Conservation (phyloP, 92 coral and sea anemone genomes). For the Paragorgia papillata region DNA sequence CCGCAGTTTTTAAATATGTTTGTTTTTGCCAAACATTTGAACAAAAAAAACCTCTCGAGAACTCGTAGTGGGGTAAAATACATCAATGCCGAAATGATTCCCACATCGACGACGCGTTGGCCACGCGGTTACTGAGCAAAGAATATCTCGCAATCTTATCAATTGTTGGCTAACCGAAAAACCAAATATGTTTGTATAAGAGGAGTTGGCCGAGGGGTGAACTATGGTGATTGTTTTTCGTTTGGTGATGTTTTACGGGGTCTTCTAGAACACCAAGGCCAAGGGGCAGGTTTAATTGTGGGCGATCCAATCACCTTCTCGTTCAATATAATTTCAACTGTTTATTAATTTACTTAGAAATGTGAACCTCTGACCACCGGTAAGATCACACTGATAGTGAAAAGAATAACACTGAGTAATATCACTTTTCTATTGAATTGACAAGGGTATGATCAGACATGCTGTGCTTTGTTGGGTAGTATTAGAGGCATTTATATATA, state of each 20-base stretch:
- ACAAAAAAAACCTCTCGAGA: not conserved
- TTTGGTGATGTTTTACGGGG: not conserved
- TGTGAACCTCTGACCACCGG: not conserved
- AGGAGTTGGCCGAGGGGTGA: not conserved
- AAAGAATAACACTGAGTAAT: conserved; percentile 4
- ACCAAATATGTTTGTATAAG: conserved; percentile 32
- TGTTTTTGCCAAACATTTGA: conserved; percentile 1
- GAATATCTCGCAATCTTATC: not conserved
- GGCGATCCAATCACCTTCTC: not conserved
- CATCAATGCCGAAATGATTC: not conserved
- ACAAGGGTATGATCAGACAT: not conserved
- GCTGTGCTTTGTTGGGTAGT: conserved; percentile 1
- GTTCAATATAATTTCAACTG: not conserved
- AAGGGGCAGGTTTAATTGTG: not conserved
- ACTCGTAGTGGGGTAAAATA: conserved; percentile 22
- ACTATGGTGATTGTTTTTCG: not conserved
- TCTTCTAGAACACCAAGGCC: not conserved
- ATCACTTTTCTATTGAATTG: conserved; percentile 6
- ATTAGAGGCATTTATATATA: conserved; percentile 1
- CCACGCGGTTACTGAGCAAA: too few species aligned
- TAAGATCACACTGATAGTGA: conserved; percentile 9
- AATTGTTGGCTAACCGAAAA: not conserved
- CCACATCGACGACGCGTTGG: not conserved
- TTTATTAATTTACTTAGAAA: not conserved
- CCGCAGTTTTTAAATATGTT: conserved; percentile 24